Conservation (phyloP, 2,888 invertebrate species). For the Podabrus alpinus region DNA sequence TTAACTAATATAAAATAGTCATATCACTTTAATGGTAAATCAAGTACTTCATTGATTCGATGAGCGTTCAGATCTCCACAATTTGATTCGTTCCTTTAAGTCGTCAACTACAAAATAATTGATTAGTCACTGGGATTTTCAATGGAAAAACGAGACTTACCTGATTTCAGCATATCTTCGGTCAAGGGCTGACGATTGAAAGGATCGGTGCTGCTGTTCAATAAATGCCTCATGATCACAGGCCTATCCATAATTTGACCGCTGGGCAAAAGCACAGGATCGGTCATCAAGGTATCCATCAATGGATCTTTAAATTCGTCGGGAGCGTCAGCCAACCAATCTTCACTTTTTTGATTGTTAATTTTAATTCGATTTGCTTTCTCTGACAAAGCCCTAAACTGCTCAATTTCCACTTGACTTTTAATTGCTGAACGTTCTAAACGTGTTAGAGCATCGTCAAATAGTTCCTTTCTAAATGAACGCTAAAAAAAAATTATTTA, state of each 20-base stretch:
- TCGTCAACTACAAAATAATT: slow-evolving; percentile 69
- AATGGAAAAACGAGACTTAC: slow-evolving; percentile 56
- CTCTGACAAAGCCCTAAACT: slow-evolving; percentile 77
- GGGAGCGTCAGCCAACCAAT: slow-evolving; percentile 93
- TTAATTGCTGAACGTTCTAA: slow-evolving; percentile 85
- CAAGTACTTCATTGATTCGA: slow-evolving; percentile 20
- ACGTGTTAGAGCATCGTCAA: slow-evolving; percentile 85
- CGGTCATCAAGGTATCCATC: slow-evolving; percentile 97
- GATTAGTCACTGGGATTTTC: neutral
- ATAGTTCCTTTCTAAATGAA: slow-evolving; percentile 90
- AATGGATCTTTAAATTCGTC: slow-evolving; percentile 96
- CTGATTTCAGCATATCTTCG: slow-evolving; percentile 90
- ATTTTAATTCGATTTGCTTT: slow-evolving; percentile 79
- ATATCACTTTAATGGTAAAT: neutral
- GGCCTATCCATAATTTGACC: slow-evolving; percentile 91
- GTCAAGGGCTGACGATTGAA: slow-evolving; percentile 95
- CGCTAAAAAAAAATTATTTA: slow-evolving; percentile 63
- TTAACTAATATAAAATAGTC: neutral
- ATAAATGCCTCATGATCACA: slow-evolving; percentile 88
- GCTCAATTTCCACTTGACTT: slow-evolving; percentile 81
- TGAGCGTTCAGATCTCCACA: slow-evolving; percentile 80
- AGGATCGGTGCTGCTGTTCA: slow-evolving; percentile 96
- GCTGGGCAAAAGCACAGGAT: slow-evolving; percentile 91
- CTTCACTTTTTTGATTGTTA: slow-evolving; percentile 83
- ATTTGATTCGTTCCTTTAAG: slow-evolving; percentile 81